Evolutionary conservation across 1,140 invertebrate genomes (phyloP).

Genomic region (Coelopa frigida): DNA sequence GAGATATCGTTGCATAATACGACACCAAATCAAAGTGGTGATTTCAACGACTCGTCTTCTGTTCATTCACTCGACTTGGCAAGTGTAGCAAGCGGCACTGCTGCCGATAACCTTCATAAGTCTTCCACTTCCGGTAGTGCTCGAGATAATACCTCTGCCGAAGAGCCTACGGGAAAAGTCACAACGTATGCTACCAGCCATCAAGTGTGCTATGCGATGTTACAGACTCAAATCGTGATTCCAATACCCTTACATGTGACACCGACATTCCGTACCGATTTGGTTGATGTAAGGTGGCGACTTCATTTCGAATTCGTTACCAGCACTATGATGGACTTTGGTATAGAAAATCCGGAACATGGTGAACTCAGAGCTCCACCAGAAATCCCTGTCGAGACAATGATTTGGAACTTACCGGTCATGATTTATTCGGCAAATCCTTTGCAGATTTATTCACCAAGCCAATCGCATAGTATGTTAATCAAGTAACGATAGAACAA

Average conservation of each 20-base stretch:
- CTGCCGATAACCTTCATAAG: constrained; percentile 35
- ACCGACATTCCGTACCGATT: constrained; percentile 77
- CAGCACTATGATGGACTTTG: constrained; percentile 49
- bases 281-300: constrained; percentile 82
- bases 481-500: constrained; percentile 23
- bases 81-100: constrained; percentile 37
- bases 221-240: constrained; percentile 82
- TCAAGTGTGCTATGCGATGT: constrained; percentile 82
- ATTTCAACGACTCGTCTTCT: constrained; percentile 27
- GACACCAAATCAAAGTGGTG: constrained; percentile 8
- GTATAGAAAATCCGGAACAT: constrained; percentile 42
- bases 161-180: constrained; percentile 48
- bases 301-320: constrained; percentile 97
- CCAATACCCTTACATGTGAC: constrained; percentile 91
- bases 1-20: constrained; percentile 50
- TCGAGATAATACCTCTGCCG: constrained; percentile 27
- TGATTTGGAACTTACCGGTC: constrained; percentile 95
- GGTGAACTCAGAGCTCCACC: constrained; percentile 74
- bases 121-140: constrained; percentile 50
- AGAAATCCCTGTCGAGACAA: constrained; percentile 86
- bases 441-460: constrained; percentile 55
- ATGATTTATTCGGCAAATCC: constrained; percentile 86
- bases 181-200: constrained; percentile 78
- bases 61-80: constrained; percentile 44
- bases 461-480: constrained; percentile 28